Evolutionary conservation across 2,113 vertebrate species (phyloP).

Genomic region (Atrichornis clamosus): DNA sequence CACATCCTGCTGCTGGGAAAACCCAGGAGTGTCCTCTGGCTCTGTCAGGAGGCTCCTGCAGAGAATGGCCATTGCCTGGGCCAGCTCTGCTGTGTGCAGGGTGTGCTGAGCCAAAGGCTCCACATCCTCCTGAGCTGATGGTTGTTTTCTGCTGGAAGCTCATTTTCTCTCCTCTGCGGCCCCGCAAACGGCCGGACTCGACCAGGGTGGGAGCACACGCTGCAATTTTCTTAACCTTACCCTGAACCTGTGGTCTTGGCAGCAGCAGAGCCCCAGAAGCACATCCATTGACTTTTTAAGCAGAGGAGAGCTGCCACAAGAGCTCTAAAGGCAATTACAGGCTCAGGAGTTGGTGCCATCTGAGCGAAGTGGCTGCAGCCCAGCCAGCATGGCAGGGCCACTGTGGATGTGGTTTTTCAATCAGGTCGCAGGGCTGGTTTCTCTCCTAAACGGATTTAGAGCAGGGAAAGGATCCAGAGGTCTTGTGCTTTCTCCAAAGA

Average conservation of each 20-base stretch:
- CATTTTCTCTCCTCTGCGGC: background rate
- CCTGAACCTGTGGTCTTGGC: conserved; percentile 29
- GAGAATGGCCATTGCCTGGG: background rate
- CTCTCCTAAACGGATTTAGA: background rate
- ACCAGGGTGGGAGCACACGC: background rate
- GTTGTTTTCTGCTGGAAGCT: background rate
- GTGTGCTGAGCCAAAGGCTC: background rate
- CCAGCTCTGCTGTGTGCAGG: background rate
- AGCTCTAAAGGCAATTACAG: background rate
- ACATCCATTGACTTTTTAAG: background rate
- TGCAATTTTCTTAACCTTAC: conserved; percentile 37
- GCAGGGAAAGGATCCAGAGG: background rate
- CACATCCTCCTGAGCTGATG: background rate
- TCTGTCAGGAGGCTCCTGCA: background rate
- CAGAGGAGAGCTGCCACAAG: background rate
- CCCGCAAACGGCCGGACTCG: background rate
- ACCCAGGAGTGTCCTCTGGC: background rate
- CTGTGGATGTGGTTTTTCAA: background rate
- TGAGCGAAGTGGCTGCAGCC: background rate
- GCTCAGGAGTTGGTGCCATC: background rate
- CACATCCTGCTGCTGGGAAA: background rate
- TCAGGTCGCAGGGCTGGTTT: background rate
- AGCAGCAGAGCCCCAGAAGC: background rate
- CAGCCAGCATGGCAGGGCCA: background rate
- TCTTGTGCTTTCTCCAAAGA: background rate